Evolutionary conservation across 30 jellyfish, hydroid and myxozoan species (phyloP), one percentile per base, ranked within the genome.

Genomic region (Chironex yamaguchii): DNA sequence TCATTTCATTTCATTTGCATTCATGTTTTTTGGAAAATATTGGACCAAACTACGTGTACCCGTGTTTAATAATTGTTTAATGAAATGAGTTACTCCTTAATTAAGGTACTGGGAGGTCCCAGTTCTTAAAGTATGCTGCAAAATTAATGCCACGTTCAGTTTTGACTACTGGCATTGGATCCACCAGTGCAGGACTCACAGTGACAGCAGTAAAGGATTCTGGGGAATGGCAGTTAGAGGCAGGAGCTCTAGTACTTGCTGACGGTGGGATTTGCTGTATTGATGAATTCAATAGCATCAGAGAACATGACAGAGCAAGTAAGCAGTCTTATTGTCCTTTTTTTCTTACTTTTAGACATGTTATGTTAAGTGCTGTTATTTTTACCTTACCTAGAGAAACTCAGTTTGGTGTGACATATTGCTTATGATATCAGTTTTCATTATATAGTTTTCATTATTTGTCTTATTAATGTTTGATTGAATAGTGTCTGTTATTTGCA

Each of bases 261-360:
- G 98, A 96, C 83, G 98, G 98, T 13, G 99, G 99, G 0, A 83
- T 96, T 6, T 96, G 99, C 69, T 96, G 99, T 64, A 96, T 96
- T 29, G 99, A 96, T 50, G 99, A 96, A 54, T 96, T 96, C 69
- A 96, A 91, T 49, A 78, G 98, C 75, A 91, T 96, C 34, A 79
- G 97, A 64, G 98, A 96, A 51, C 95, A 96, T 34, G 99, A 96
- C 67, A 83, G 97, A 94, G 97, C 99, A 34, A 84, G 99, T 94
- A 83, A 3, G 97, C 51, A 42, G n/a, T n/a, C n/a, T n/a, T n/a
- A n/a, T n/a, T n/a, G n/a, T n/a, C n/a, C n/a, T n/a, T n/a, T n/a
- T n/a, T n/a, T n/a, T n/a, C n/a, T n/a, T n/a, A n/a, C n/a, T n/a
- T n/a, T n/a, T n/a, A n/a, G n/a, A n/a, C n/a, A n/a, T n/a, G n/a